Percentiles rank a stretch among this genome's conserved stretches.
Conservation (phyloP, 2,113 vertebrate genomes). For the Phrynosoma blainvillii region DNA sequence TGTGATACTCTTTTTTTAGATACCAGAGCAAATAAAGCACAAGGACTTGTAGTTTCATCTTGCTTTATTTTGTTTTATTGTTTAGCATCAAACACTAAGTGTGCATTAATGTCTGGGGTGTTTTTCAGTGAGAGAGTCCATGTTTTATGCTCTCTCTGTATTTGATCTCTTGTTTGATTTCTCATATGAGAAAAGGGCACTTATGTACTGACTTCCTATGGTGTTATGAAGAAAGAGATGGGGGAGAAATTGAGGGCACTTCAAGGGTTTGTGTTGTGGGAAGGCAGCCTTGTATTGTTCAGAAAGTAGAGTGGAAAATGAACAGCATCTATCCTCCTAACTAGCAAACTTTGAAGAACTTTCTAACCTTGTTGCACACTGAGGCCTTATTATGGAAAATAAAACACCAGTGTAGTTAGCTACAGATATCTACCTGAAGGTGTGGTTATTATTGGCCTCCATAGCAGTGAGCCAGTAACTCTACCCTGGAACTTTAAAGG, state of each 20-base stretch:
- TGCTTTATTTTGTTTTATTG: not conserved
- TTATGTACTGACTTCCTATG: not conserved
- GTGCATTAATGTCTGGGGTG: constrained; percentile 32
- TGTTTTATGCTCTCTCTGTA: constrained; percentile 38
- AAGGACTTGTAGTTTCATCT: constrained; percentile 1
- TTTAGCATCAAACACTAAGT: constrained; percentile 40
- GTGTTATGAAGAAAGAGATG: not conserved
- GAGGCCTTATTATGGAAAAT: not conserved
- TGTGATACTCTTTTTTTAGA: not conserved
- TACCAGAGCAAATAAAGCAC: constrained; percentile 13
- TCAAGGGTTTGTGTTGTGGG: constrained; percentile 48
- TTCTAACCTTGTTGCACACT: constrained; percentile 43
- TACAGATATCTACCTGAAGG: not conserved
- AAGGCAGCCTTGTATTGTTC: constrained; percentile 46
- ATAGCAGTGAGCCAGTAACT: too few species aligned
- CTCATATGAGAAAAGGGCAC: constrained; percentile 30
- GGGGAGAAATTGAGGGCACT: constrained; percentile 20
- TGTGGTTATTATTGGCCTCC: too few species aligned
- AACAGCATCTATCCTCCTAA: constrained; percentile 49
- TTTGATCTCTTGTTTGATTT: constrained; percentile 35
- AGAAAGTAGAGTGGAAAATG: constrained; percentile 25
- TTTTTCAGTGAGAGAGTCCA: not conserved
- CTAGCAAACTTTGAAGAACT: constrained; percentile 60
- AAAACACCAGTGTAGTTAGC: not conserved
- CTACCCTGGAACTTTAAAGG: too few species aligned